Evolutionary conservation across 1,140 invertebrate genomes (phyloP).

Genomic region (Drosophila kanapiae): DNA sequence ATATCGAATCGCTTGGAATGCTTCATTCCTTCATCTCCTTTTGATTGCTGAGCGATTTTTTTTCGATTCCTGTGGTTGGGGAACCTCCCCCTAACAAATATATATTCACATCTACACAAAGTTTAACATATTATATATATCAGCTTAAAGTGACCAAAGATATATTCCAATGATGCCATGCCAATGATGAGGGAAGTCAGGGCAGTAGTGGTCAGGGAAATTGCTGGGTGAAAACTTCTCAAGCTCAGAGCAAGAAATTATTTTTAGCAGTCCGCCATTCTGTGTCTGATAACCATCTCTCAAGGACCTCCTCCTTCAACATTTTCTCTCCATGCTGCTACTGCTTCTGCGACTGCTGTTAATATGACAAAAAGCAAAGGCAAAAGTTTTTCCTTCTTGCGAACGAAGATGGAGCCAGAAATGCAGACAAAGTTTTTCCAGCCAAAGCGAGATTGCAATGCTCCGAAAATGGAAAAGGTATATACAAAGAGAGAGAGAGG

Average conservation of each 20-base stretch:
- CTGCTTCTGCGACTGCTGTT: slow-evolving; percentile 62
- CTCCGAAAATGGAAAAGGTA: slow-evolving; percentile 28
- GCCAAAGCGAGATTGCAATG: slow-evolving; percentile 59
- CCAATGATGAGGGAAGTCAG: slow-evolving; percentile 17
- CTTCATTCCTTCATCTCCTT: slow-evolving; percentile 32
- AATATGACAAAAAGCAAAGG: slow-evolving; percentile 81
- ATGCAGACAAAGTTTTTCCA: slow-evolving; percentile 77
- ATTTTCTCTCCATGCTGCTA: neutral
- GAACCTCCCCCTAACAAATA: slow-evolving; percentile 8
- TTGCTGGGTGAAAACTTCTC: slow-evolving; percentile 26
- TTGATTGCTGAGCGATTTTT: slow-evolving; percentile 48
- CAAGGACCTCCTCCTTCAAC: neutral
- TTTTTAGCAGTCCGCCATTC: slow-evolving; percentile 59
- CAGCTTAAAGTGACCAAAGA: slow-evolving; percentile 39
- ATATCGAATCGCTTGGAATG: slow-evolving; percentile 21
- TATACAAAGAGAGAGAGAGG: neutral
- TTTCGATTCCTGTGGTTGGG: slow-evolving; percentile 39
- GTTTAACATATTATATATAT: slow-evolving; percentile 44
- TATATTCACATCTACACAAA: slow-evolving; percentile 9
- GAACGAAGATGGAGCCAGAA: slow-evolving; percentile 43
- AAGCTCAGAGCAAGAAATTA: slow-evolving; percentile 46
- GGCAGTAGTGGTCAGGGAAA: slow-evolving; percentile 24
- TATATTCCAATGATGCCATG: slow-evolving; percentile 14
- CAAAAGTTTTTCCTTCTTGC: slow-evolving; percentile 67
- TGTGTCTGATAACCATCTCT: slow-evolving; percentile 36